phyloP scores from a whole-genome alignment of 1,140 invertebrate species.

The Berghia stephanieae region DNA sequence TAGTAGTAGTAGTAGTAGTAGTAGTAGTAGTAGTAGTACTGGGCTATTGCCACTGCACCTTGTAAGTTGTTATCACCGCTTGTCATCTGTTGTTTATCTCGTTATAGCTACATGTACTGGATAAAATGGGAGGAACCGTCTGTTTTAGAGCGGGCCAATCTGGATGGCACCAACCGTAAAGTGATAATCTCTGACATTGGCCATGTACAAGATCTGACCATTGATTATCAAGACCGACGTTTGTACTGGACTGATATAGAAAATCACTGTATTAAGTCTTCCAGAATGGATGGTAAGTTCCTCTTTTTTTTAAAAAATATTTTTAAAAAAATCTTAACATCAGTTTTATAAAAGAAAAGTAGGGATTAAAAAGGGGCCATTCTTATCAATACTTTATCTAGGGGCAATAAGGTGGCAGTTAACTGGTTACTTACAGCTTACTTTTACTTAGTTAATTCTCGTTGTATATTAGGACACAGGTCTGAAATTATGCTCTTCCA shows the following conservation, averaged over 20 bases:
- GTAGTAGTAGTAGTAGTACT: background rate
- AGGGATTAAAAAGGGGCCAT: too few relatives aligned
- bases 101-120: slow-evolving; percentile 82
- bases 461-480: too few relatives aligned
- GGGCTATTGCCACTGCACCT: background rate
- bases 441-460: too few relatives aligned
- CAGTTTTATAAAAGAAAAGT: too few relatives aligned
- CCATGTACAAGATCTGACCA: slow-evolving; percentile 74
- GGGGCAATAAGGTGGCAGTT: too few relatives aligned
- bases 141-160: slow-evolving; percentile 90
- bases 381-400: too few relatives aligned
- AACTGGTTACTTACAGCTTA: too few relatives aligned
- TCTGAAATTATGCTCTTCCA: too few relatives aligned
- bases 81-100: background rate
- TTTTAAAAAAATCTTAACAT: too few relatives aligned
- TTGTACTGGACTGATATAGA: slow-evolving; percentile 80
- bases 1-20: too few relatives aligned
- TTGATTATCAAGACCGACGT: slow-evolving; percentile 83
- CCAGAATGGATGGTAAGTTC: slow-evolving; percentile 74
- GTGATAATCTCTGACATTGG: slow-evolving; percentile 70
- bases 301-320: background rate
- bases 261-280: slow-evolving; percentile 70
- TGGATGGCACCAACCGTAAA: slow-evolving; percentile 85
- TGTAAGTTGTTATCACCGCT: background rate
- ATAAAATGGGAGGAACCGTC: slow-evolving; percentile 96